phyloP scores from a whole-genome alignment of 1,140 invertebrate species.

The Colletes gigas region DNA sequence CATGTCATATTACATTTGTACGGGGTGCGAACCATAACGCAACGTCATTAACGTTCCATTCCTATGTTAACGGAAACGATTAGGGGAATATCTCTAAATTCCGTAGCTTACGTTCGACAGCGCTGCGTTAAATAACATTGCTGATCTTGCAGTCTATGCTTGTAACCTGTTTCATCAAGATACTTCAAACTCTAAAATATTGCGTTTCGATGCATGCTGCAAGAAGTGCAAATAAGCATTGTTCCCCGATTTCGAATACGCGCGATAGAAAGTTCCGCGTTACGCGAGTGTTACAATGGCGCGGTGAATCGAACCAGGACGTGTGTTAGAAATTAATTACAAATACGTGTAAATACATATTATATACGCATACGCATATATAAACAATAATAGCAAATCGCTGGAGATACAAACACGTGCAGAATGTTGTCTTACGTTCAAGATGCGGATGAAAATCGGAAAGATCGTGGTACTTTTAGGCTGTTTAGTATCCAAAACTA shows the following conservation, averaged over 20 bases:
- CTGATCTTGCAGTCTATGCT: background rate
- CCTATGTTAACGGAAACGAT: too few relatives aligned
- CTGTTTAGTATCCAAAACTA: background rate
- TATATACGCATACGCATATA: conserved; percentile 2
- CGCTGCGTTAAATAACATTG: background rate
- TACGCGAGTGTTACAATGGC: too few relatives aligned
- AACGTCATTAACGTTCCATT: too few relatives aligned
- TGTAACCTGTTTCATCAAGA: background rate
- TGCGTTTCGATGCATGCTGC: background rate
- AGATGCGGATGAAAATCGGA: background rate
- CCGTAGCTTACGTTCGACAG: too few relatives aligned
- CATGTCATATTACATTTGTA: too few relatives aligned
- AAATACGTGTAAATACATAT: background rate
- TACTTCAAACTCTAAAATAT: background rate
- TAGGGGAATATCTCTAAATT: too few relatives aligned
- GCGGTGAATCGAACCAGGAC: background rate
- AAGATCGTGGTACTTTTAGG: conserved; percentile 1
- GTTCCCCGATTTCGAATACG: background rate
- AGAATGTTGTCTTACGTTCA: background rate
- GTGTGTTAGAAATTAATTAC: background rate
- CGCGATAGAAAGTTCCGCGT: background rate
- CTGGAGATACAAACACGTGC: background rate
- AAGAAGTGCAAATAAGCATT: background rate
- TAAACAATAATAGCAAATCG: background rate
- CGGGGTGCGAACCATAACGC: too few relatives aligned